phyloP scores from a whole-genome alignment of 2,113 vertebrate species.

The Trichomycterus rosablanca region DNA sequence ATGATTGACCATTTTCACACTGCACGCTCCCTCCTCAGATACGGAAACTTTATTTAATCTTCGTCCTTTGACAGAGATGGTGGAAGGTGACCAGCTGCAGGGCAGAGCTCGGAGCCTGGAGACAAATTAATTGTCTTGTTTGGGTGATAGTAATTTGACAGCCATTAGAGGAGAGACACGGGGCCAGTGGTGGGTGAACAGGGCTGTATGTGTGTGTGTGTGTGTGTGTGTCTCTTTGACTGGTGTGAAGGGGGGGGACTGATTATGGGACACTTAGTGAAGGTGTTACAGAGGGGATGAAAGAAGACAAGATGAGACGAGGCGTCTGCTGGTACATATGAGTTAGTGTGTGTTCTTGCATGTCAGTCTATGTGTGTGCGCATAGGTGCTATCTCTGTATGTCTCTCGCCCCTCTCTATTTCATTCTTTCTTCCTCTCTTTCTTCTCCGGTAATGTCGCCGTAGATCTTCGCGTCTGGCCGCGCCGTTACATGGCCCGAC shows the following conservation, averaged over 20 bases:
- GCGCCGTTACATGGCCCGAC: constrained; percentile 69
- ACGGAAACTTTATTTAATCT: constrained; percentile 31
- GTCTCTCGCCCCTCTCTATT: too few relatives aligned
- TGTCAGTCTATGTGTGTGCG: constrained; percentile 29
- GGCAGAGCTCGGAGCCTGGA: constrained; percentile 34
- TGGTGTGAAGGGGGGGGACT: background rate
- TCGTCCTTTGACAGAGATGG: constrained; percentile 38
- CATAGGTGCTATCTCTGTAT: constrained; percentile 44
- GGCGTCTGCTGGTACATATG: constrained; percentile 23
- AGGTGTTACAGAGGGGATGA: constrained; percentile 45
- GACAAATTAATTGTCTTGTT: constrained; percentile 67
- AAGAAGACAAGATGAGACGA: constrained; percentile 30
- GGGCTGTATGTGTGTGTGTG: constrained; percentile 27
- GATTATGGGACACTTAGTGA: constrained; percentile 40
- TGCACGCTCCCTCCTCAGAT: too few relatives aligned
- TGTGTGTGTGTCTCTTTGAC: constrained; percentile 52
- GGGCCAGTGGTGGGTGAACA: constrained; percentile 49
- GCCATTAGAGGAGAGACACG: constrained; percentile 62
- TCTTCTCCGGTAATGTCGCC: constrained; percentile 65
- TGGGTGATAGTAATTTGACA: constrained; percentile 73
- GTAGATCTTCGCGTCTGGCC: constrained; percentile 79
- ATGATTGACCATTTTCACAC: background rate
- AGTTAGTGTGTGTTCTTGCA: constrained; percentile 16
- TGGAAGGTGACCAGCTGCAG: constrained; percentile 19
- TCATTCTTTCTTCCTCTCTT: constrained; percentile 41